These are phyloP conservation scores for Heptranchias perlo DNA, from an alignment of 2,113 vertebrate genomes.

Conservation along the genomic window DNA sequence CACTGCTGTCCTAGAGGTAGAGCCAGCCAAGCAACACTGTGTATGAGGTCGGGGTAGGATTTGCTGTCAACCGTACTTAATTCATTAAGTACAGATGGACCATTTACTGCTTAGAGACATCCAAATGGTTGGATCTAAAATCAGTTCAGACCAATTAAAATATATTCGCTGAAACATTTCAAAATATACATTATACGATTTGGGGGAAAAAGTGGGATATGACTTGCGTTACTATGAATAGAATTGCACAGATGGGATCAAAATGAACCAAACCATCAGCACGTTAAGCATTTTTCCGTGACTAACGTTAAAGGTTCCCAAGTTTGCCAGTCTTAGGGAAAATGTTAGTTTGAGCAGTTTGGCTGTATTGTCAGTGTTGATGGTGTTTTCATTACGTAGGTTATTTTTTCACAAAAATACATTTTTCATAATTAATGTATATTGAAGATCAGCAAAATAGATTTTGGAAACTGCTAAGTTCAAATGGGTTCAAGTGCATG, in stretches of 20 bases:
- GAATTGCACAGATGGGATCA: not conserved
- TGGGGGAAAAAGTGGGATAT: not conserved
- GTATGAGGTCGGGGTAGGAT: not conserved
- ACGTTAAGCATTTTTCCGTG: not conserved
- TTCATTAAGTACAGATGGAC: not conserved
- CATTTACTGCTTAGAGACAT: not conserved
- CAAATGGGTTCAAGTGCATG: not conserved
- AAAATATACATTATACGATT: too few species aligned
- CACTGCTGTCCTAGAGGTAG: not conserved
- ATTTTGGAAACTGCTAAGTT: not conserved
- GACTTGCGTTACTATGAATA: not conserved
- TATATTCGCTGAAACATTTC: not conserved
- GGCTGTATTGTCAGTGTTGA: not conserved
- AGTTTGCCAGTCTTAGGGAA: not conserved
- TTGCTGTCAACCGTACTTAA: not conserved
- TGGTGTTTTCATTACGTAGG: not conserved
- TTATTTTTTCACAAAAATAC: not conserved
- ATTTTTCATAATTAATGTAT: not conserved
- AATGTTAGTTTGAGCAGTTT: not conserved
- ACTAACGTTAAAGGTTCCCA: not conserved
- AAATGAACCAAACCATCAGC: not conserved
- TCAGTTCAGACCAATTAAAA: not conserved
- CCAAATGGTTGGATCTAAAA: not conserved
- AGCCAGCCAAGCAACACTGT: conserved; percentile 3
- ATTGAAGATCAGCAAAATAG: not conserved